These are phyloP conservation scores for Lycodopsis pacificus DNA, from an alignment of 2,797 vertebrate genomes.

Conservation along the genomic window DNA sequence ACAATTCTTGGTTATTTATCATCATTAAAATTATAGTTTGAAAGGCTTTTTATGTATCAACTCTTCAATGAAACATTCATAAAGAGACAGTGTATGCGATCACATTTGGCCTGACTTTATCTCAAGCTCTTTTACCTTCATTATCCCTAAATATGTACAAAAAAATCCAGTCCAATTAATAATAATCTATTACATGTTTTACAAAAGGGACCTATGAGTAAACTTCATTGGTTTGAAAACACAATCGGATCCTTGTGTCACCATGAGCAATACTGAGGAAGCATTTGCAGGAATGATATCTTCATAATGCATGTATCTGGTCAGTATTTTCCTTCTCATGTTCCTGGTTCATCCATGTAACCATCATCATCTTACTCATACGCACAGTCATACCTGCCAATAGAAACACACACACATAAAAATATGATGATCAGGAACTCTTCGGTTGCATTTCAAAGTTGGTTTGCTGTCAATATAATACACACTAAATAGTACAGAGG, in stretches of 20 bases:
- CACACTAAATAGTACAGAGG: conserved; percentile 83
- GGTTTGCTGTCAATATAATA: conserved; percentile 81
- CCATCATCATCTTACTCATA: conserved; percentile 43
- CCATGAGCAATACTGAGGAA: conserved; percentile 48
- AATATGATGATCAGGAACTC: conserved; percentile 72
- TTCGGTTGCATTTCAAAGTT: conserved; percentile 71
- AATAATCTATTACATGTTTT: conserved; percentile 18
- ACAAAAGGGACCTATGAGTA: conserved; percentile 43
- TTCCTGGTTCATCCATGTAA: conserved; percentile 45
- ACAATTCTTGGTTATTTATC: conserved; percentile 8
- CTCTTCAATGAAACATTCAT: conserved; percentile 28
- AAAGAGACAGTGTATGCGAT: conserved; percentile 16
- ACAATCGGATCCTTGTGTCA: conserved; percentile 58
- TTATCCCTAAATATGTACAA: conserved; percentile 39
- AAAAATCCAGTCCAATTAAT: conserved; percentile 38
- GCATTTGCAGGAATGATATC: conserved; percentile 62
- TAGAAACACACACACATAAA: conserved; percentile 75
- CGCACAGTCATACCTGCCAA: conserved; percentile 63
- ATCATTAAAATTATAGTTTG: not conserved
- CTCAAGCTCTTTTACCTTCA: conserved; percentile 12
- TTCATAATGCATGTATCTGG: conserved; percentile 55
- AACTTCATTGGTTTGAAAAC: conserved; percentile 57
- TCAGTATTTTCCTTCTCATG: conserved; percentile 37
- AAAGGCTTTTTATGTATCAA: not conserved
- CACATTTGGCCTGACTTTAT: conserved; percentile 16